Conservation (phyloP, 2,113 vertebrate species). For the Hippopotamus amphibius region DNA sequence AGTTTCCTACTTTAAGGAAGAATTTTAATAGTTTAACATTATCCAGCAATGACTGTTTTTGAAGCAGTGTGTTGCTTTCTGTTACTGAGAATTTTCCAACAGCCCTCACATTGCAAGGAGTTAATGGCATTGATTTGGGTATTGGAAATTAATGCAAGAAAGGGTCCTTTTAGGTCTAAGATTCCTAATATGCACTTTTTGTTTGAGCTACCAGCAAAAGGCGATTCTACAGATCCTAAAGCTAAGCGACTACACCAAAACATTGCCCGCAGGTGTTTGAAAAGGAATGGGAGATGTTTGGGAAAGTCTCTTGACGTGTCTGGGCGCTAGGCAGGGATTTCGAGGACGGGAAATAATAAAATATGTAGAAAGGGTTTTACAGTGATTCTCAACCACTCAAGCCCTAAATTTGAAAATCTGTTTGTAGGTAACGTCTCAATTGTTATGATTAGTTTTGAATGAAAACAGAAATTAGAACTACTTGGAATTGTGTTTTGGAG, state of each 20-base stretch:
- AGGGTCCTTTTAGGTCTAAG: background rate
- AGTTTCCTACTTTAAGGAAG: background rate
- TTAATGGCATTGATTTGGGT: rapidly evolving
- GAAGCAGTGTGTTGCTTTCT: rapidly evolving
- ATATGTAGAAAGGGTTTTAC: background rate
- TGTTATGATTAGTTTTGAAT: background rate
- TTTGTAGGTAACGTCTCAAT: background rate
- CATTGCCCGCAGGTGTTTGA: too few species aligned
- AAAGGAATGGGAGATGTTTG: background rate
- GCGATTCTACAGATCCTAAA: background rate
- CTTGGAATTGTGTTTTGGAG: background rate
- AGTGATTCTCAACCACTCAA: background rate
- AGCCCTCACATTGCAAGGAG: background rate
- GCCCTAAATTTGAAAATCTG: background rate
- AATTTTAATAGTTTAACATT: background rate
- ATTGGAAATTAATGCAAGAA: background rate
- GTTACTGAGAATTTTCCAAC: background rate
- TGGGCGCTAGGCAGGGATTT: background rate
- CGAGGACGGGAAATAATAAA: background rate
- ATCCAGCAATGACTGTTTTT: background rate
- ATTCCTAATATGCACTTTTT: background rate
- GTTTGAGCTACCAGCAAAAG: background rate
- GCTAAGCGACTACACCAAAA: background rate
- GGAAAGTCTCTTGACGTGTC: background rate
- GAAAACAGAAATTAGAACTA: background rate